Conservation (phyloP, 2,797 vertebrate species). For the Malacoraja senta region DNA sequence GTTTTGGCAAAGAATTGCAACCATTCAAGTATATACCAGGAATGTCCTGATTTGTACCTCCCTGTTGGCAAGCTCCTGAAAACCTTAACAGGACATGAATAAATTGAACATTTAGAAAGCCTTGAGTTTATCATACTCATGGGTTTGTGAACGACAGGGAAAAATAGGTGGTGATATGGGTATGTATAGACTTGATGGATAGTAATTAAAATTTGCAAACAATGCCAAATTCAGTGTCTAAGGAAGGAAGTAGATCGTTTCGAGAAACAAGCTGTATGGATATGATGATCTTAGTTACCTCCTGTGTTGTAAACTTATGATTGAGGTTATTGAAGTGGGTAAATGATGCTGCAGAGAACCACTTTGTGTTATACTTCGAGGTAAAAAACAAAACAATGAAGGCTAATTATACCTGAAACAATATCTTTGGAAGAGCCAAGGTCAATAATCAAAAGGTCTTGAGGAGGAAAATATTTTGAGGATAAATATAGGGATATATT, state of each 20-base stretch:
- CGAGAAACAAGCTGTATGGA: not conserved
- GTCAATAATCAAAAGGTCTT: not conserved
- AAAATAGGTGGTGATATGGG: not conserved
- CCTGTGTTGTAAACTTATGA: too few relatives aligned
- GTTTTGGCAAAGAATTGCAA: not conserved
- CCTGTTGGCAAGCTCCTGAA: not conserved
- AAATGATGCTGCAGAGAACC: not conserved
- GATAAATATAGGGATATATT: not conserved
- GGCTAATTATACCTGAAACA: not conserved
- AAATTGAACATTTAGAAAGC: not conserved
- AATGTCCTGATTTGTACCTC: not conserved
- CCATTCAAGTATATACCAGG: not conserved
- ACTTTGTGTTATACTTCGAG: not conserved
- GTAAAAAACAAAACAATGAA: not conserved
- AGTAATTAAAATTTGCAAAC: not conserved
- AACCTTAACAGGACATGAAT: not conserved
- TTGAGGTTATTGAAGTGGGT: not conserved
- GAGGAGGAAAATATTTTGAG: not conserved
- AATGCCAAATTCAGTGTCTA: not conserved
- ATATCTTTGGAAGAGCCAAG: not conserved
- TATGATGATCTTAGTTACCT: too few relatives aligned
- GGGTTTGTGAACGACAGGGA: not conserved
- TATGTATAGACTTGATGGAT: not conserved
- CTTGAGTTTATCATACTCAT: not conserved
- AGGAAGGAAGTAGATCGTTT: not conserved